Evolutionary conservation across 2,888 invertebrate genomes (phyloP).

Genomic region (Lamellibrachia satsuma): DNA sequence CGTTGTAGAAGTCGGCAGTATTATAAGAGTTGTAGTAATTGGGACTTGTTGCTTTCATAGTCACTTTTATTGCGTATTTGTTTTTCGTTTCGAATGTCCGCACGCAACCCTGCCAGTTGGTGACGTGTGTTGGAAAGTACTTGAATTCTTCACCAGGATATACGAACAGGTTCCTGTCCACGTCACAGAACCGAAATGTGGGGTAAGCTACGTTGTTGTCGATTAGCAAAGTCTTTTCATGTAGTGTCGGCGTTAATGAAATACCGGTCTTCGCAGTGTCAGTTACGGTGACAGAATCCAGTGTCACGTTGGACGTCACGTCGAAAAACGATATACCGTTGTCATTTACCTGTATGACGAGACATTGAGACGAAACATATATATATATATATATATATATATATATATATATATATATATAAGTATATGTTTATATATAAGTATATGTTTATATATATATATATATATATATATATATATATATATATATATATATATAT

Average conservation of each 20-base stretch:
- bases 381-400: too few species aligned
- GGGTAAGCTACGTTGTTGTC: neutral
- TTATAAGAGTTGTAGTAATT: neutral
- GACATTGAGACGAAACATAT: neutral
- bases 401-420: too few species aligned
- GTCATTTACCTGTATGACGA: neutral
- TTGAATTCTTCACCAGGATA: neutral
- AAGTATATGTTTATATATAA: too few species aligned
- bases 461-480: too few species aligned
- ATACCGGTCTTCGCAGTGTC: neutral
- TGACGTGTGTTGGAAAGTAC: neutral
- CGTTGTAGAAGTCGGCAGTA: neutral
- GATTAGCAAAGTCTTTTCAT: neutral
- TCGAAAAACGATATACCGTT: neutral
- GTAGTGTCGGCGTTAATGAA: neutral
- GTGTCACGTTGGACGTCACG: neutral
- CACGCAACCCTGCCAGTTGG: neutral
- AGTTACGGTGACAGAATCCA: neutral
- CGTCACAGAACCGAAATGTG: neutral
- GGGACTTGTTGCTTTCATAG: neutral
- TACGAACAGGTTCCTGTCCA: neutral
- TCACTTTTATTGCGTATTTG: neutral
- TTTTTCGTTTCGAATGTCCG: neutral
- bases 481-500: too few species aligned
- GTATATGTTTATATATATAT: too few species aligned